Percentiles rank a stretch among this genome's conserved stretches.
Evolutionary conservation across 2,797 vertebrate genomes (phyloP).

Genomic region (Acipenser oxyrinchus): DNA sequence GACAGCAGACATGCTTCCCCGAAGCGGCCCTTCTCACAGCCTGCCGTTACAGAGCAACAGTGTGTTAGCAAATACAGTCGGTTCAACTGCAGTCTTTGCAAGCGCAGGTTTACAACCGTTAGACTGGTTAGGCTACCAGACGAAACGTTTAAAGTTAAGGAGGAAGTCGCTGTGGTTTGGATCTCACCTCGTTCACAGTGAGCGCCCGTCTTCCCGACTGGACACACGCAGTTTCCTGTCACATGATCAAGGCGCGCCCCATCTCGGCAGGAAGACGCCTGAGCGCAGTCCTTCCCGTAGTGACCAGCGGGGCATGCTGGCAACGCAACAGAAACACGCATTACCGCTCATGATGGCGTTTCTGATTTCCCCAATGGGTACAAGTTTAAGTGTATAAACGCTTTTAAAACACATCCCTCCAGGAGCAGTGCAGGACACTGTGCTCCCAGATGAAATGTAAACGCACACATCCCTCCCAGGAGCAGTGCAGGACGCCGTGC

Average conservation of each 20-base stretch:
- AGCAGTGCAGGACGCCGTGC: no score
- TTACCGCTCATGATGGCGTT: not conserved
- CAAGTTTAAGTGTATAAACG: no score
- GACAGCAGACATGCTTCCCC: conserved; percentile 56
- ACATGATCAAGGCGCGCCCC: conserved; percentile 55
- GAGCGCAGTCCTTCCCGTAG: conserved; percentile 62
- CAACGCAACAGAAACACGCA: not conserved
- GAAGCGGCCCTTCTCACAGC: conserved; percentile 57
- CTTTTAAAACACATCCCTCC: no score
- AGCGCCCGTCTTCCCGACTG: conserved; percentile 54
- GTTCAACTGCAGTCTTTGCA: no score
- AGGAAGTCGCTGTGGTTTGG: no score
- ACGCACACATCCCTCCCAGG: no score
- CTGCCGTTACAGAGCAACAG: conserved; percentile 40
- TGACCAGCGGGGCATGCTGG: conserved; percentile 70
- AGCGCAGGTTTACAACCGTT: no score
- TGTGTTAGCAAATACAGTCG: not conserved
- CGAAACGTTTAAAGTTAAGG: no score
- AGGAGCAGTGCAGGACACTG: no score
- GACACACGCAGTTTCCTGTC: conserved; percentile 67
- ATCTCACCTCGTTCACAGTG: conserved; percentile 64
- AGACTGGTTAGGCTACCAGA: no score
- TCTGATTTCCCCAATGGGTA: not conserved
- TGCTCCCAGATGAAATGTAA: no score
- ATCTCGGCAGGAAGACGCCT: conserved; percentile 53